A percentile compares a stretch with the other conserved stretches of the same genome.
phyloP scores from a whole-genome alignment of 2,797 vertebrate species.

The Prunella strophiata region DNA sequence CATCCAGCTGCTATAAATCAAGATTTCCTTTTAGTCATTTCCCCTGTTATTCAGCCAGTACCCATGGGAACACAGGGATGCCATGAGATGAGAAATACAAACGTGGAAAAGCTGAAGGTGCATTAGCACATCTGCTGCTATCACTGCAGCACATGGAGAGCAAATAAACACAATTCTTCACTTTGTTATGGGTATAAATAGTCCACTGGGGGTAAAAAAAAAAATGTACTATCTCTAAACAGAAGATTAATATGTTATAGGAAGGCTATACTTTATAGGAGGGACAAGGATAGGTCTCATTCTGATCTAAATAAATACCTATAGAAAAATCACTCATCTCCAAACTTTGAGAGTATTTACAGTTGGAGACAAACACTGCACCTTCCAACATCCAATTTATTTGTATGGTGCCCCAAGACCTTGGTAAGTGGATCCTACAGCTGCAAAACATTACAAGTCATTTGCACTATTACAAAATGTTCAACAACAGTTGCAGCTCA shows the following conservation, averaged over 20 bases:
- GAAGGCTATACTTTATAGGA: background rate
- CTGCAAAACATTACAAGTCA: background rate
- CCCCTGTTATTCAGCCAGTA: background rate
- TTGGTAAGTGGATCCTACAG: background rate
- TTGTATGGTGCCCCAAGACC: accelerated
- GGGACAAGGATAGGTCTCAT: background rate
- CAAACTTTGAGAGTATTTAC: background rate
- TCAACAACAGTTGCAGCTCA: background rate
- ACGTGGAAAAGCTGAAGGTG: background rate
- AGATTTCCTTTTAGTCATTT: background rate
- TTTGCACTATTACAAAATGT: background rate
- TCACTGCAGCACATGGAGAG: background rate
- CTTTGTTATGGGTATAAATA: background rate
- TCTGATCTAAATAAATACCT: background rate
- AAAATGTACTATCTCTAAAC: background rate
- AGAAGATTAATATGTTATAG: background rate
- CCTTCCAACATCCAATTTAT: background rate
- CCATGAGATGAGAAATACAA: background rate
- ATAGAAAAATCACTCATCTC: background rate
- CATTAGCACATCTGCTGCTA: background rate
- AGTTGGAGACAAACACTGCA: background rate
- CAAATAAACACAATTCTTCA: background rate
- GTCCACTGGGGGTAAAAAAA: background rate
- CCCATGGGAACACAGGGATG: background rate
- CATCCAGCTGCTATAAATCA: background rate